phyloP scores from a whole-genome alignment of 2,888 invertebrate species.

The Pseudococcus jackbeardsleyi region DNA sequence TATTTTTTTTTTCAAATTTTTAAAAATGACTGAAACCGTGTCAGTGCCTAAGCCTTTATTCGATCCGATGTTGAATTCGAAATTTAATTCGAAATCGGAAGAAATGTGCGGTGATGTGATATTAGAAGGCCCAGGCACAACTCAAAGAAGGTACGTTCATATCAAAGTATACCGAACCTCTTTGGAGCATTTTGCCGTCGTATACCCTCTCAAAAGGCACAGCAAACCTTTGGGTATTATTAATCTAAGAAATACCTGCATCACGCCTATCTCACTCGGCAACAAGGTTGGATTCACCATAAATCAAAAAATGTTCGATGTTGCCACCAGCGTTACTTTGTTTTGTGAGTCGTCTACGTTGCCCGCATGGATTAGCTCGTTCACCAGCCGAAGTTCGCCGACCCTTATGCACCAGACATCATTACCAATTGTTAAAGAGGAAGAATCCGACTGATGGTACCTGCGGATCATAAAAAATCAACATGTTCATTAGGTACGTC shows the following conservation, averaged over 20 bases:
- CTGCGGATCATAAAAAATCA: not conserved
- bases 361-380: conserved; percentile 76
- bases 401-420: conserved; percentile 72
- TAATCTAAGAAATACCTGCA: conserved; percentile 73
- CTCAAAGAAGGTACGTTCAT: conserved; percentile 74
- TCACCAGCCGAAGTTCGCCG: conserved; percentile 72
- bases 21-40: conserved; percentile 26
- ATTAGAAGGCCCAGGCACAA: conserved; percentile 74
- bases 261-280: not conserved
- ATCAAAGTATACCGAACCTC: conserved; percentile 78
- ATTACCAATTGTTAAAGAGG: conserved; percentile 76
- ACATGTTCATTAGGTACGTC: not conserved
- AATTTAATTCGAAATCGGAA: conserved; percentile 70
- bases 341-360: conserved; percentile 74
- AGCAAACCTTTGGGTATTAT: conserved; percentile 76
- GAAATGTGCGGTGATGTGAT: conserved; percentile 77
- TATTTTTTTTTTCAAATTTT: not conserved
- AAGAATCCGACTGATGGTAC: conserved; percentile 70
- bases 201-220: conserved; percentile 77
- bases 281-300: conserved; percentile 72
- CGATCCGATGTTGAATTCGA: conserved; percentile 46
- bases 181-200: conserved; percentile 77
- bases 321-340: conserved; percentile 75
- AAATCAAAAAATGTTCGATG: conserved; percentile 77
- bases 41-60: conserved; percentile 6